Evolutionary conservation across 2,888 invertebrate genomes (phyloP).

Genomic region (Melanostoma scalare): DNA sequence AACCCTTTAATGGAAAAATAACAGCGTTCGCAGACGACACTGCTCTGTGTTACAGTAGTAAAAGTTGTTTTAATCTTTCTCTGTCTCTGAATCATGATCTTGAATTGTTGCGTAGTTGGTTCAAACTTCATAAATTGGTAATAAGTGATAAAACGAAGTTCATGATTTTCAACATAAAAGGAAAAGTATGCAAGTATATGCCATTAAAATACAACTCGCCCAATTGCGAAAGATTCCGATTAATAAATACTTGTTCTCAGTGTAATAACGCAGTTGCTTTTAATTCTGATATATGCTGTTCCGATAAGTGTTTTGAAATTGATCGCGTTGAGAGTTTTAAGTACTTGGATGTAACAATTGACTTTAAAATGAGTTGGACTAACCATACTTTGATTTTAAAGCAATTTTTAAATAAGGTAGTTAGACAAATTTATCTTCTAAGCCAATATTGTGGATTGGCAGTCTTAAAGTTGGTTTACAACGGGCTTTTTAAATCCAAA

Average conservation of each 20-base stretch:
- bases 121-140: conserved; percentile 1
- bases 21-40: conserved; percentile 15
- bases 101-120: neutral
- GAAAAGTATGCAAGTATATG: neutral
- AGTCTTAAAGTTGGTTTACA: conserved; percentile 7
- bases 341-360: neutral
- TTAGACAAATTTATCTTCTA: conserved; percentile 13
- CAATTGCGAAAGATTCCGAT: neutral
- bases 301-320: neutral
- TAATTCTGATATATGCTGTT: neutral
- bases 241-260: neutral
- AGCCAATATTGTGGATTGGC: conserved; percentile 1
- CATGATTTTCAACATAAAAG: conserved; percentile 1
- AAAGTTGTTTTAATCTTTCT: conserved; percentile 6
- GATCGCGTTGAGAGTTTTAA: conserved; percentile 6
- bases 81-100: neutral
- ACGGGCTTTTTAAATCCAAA: neutral
- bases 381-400: neutral
- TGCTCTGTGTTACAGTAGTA: neutral
- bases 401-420: neutral
- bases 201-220: neutral
- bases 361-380: neutral
- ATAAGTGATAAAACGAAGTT: conserved; percentile 18
- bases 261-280: neutral
- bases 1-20: conserved; percentile 31